A percentile compares a stretch with the other conserved stretches of the same genome.
Conservation (phyloP, 2,888 invertebrate species). For the Chymomyza amoena region DNA sequence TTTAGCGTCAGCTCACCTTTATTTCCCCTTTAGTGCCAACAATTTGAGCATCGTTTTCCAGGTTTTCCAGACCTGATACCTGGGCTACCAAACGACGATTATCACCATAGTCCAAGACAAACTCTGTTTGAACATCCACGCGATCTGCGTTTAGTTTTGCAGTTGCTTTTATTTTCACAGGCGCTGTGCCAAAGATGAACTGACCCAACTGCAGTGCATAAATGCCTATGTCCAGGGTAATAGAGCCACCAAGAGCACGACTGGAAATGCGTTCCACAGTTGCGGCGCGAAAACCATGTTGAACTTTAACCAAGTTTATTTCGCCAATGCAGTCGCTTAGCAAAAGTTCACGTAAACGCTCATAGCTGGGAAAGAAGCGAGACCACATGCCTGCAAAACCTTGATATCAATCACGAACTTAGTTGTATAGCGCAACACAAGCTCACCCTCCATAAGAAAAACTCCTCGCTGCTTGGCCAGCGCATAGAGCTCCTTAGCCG, state of each 20-base stretch:
- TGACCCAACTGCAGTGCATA: constrained; percentile 87
- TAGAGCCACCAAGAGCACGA: constrained; percentile 88
- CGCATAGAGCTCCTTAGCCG: constrained; percentile 84
- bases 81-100: constrained; percentile 66
- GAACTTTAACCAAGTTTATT: constrained; percentile 81
- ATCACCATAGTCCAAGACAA: constrained; percentile 72
- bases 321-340: constrained; percentile 85
- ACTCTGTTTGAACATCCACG: constrained; percentile 80
- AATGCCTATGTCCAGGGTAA: constrained; percentile 87
- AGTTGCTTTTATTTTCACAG: constrained; percentile 83
- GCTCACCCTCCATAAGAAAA: constrained; percentile 88
- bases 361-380: constrained; percentile 88
- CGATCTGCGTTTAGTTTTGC: constrained; percentile 86
- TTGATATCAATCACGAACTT: background rate
- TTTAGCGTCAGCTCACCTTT: constrained; percentile 58
- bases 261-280: constrained; percentile 73
- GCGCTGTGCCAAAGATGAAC: constrained; percentile 85
- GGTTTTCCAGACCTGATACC: constrained; percentile 59
- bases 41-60: constrained; percentile 73
- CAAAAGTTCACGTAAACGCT: constrained; percentile 84
- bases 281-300: constrained; percentile 51
- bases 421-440: background rate
- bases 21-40: constrained; percentile 77
- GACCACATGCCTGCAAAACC: constrained; percentile 85
- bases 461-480: constrained; percentile 85